Conservation (phyloP, 2,797 vertebrate species). For the Crocodylus rhombifer region DNA sequence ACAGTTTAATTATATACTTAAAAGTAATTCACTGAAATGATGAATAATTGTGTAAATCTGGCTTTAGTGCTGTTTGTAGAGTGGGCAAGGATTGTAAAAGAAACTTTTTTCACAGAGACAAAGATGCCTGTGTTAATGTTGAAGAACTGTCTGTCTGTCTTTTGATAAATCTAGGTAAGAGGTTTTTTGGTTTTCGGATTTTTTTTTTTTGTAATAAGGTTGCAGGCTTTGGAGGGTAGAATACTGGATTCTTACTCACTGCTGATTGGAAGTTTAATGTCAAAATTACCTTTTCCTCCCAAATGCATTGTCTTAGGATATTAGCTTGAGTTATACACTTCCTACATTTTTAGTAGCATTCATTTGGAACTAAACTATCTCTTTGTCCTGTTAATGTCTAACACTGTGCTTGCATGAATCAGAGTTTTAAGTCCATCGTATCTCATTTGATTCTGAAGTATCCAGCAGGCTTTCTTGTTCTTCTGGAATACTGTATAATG, state of each 20-base stretch:
- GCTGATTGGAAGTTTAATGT: not conserved
- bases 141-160: constrained; percentile 90
- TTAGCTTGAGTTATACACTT: not conserved
- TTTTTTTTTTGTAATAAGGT: not conserved
- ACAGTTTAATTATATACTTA: not conserved
- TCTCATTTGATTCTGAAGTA: rapidly evolving
- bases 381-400: rapidly evolving
- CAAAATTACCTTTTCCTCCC: not conserved
- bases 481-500: not conserved
- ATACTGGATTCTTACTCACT: not conserved
- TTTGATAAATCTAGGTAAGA: constrained; percentile 89
- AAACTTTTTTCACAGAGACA: constrained; percentile 80
- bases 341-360: not conserved
- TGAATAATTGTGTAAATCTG: not conserved
- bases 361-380: not conserved
- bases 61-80: not conserved
- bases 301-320: rapidly evolving
- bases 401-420: not conserved
- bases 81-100: not conserved
- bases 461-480: not conserved
- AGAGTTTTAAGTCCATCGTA: not conserved
- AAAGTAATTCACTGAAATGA: not conserved
- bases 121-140: constrained; percentile 83
- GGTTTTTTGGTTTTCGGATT: constrained; percentile 12
- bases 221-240: not conserved